phyloP scores from a whole-genome alignment of 2,888 invertebrate species.

The Parnassius glacialis region DNA sequence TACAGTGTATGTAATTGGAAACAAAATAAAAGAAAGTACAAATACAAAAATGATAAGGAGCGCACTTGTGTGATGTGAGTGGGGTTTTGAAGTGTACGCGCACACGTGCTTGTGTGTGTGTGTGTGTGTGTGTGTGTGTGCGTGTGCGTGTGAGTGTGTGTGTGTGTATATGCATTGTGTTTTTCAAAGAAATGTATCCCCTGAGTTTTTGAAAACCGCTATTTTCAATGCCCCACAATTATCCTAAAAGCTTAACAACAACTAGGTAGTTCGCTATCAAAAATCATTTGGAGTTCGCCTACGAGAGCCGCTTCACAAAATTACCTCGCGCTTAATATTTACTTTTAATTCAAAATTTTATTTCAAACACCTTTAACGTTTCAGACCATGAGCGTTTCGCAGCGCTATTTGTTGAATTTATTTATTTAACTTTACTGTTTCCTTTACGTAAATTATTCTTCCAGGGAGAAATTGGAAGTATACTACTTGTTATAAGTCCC shows the following conservation, averaged over 20 bases:
- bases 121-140: no score
- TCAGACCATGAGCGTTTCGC: conserved; percentile 29
- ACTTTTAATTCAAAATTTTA: conserved; percentile 79
- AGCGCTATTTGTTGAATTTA: conserved; percentile 26
- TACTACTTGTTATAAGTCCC: no score
- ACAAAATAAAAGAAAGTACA: no score
- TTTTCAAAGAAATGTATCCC: background rate
- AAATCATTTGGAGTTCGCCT: conserved; percentile 73
- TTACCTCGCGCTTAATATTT: conserved; percentile 67
- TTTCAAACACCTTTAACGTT: conserved; percentile 47
- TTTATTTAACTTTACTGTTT: conserved; percentile 23
- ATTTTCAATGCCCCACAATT: conserved; percentile 42
- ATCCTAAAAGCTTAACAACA: conserved; percentile 65
- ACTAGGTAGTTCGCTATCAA: conserved; percentile 73
- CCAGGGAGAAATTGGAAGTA: background rate
- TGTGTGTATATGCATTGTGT: no score
- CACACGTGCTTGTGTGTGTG: no score
- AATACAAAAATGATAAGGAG: no score
- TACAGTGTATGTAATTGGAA: no score
- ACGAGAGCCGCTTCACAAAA: conserved; percentile 60
- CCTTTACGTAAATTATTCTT: conserved; percentile 15
- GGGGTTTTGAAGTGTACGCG: no score
- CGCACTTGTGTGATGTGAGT: no score
- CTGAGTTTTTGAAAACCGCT: conserved; percentile 5
- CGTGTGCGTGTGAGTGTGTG: no score